Base-by-base conservation (phyloP, 2,888 invertebrate species). In the Calliphora vomitoria region DNA sequence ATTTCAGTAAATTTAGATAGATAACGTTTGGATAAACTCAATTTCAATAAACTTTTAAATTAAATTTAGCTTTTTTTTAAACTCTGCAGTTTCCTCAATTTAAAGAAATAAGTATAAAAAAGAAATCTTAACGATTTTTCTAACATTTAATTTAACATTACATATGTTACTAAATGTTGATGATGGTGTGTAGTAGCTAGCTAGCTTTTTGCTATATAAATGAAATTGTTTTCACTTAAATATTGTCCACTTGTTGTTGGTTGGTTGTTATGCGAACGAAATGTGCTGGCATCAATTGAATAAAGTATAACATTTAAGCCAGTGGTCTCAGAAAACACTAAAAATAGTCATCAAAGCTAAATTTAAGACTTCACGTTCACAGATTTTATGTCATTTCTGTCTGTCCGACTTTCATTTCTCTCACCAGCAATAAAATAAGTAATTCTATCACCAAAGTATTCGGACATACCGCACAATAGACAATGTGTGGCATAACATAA, bases 401-500 rank as follows among this genome's bases (percentile, higher is more conserved):
- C 55, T 76, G 66, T 81, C 10, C 80, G 35, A 47, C 47, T 83
- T 79, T 75, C 60, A 55, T 79, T 80, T 55, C 44, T 18, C 3
- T 25, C 25, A 1, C 5, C 35, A 79, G 18, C 68, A 74, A 86
- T 82, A 86, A 82, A 82, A 86, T 74, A 74, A 79, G 60, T 53
- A 69, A 62, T 76, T 82, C 38, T 44, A 38, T 68, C 41, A 25
- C 1, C 38, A 60, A 58, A 71, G 35, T 25, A 44, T 60, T 41
- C n/a, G 47, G 60, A 62, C 47, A 44, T 6, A 62, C 53, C 38
- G 20, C 38, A 62, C 60, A 62, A 62, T 80, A 58, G 31, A 47
- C 69, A 50, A 62, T 62, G 35, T 62, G 35, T 35, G 62, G 47
- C 35, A 38, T 64, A 35, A 18, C 18, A 18, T 11, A 18, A n/a